A percentile compares a stretch with the other conserved stretches of the same genome.
These are phyloP conservation scores for Zelleria hepariella DNA, from an alignment of 2,888 invertebrate species.

Conservation along the genomic window DNA sequence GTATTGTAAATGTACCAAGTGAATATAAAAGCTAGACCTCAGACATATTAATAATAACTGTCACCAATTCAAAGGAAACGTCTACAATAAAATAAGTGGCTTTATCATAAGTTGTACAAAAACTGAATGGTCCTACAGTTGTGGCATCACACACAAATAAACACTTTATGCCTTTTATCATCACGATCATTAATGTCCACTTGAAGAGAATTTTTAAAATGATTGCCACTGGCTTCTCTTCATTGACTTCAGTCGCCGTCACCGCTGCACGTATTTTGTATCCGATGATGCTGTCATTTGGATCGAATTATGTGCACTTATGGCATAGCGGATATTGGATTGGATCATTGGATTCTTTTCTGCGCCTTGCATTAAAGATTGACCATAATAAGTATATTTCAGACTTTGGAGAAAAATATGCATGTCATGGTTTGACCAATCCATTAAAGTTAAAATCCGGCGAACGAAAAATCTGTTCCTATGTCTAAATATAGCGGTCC, in stretches of 20 bases:
- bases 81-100: not conserved
- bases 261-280: not conserved
- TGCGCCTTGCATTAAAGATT: not conserved
- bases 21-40: not conserved
- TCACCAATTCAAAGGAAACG: not conserved
- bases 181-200: not conserved
- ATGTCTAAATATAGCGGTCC: conserved; percentile 13
- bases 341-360: not conserved
- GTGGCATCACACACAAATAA: not conserved
- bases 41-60: not conserved
- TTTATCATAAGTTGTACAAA: not conserved
- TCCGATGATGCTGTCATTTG: not conserved
- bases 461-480: not conserved
- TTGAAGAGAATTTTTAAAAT: not conserved
- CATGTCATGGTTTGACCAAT: not conserved
- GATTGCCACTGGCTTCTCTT: not conserved
- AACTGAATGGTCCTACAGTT: not conserved
- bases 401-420: not conserved
- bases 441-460: not conserved
- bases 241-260: not conserved
- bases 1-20: not conserved
- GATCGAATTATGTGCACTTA: not conserved
- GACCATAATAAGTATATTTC: not conserved
- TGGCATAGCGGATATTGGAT: no score
- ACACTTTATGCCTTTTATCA: not conserved